Evolutionary conservation across 2,797 vertebrate genomes (phyloP), one percentile per base, ranked within the genome.

Genomic region (Smutsia temminckii): DNA sequence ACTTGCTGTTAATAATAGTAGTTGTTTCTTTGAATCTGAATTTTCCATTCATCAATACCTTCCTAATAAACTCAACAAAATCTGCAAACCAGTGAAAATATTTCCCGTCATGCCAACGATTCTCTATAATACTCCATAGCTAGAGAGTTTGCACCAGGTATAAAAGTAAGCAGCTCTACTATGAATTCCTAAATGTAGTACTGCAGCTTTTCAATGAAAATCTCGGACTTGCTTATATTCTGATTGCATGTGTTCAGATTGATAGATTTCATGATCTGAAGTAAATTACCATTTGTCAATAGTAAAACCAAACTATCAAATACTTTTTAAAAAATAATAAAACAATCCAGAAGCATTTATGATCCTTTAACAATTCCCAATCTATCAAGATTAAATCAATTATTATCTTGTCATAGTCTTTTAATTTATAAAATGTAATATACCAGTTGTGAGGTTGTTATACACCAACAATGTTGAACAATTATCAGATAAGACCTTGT

Each of bases 371-470:
- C 13, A 57, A 77, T 81, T 59, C 32, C 5, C 29, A 63, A 46
- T 32, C 46, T 68, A 74, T 74, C 57, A 55, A 34, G 57, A 66
- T 87, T 64, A 83, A 91, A 81, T 85, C 8, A 68, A 4, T 57
- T 77, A 68, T 53, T 5, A 8, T 25, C 2, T 46, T 74, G 9
- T 71, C 27, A 51, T 34, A 17, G 49, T 71, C 77, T 61, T 42
- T 75, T 13, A 81, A 80, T 21, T 29, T 61, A 42, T 46, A 90
- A 89, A 86, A 78, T 71, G 25, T 72, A 21, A 51, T 66, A 93
- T 72, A 53, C 5, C 55, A 74, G 42, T 68, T 68, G 34, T 69
- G 13, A n/a, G 18, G 37, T 42, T 40, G 27, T 83, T 64, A 55
- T 46, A 49, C 2, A 40, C 1, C 17, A n/a, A 75, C 9, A 69